Evolutionary conservation across 2,888 invertebrate species (phyloP).

Genomic region (Callyntrura sp.): DNA sequence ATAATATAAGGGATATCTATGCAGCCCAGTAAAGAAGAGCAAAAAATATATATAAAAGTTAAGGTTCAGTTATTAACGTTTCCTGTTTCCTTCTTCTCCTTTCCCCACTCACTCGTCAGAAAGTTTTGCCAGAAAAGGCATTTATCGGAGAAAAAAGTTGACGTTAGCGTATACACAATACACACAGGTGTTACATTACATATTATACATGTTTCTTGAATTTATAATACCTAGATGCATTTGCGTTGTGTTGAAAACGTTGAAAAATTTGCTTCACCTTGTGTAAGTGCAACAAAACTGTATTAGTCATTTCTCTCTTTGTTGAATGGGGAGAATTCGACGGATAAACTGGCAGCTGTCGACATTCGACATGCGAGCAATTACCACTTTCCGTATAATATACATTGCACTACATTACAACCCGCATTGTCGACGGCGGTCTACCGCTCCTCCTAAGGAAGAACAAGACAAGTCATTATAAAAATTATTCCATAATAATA

Average conservation of each 20-base stretch:
- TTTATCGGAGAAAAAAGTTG: too few relatives aligned
- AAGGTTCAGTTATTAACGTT: constrained; percentile 76
- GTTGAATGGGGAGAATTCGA: constrained; percentile 4
- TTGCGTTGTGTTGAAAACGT: background rate
- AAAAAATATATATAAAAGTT: constrained; percentile 54
- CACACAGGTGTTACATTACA: too few relatives aligned
- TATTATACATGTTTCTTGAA: too few relatives aligned
- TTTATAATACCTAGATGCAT: background rate
- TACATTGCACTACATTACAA: background rate
- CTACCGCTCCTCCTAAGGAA: background rate
- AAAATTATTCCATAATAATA: constrained; percentile 47
- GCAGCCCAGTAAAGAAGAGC: background rate
- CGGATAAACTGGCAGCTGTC: constrained; percentile 45
- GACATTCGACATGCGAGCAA: constrained; percentile 47
- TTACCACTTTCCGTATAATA: background rate
- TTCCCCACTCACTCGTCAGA: background rate
- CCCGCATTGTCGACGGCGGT: constrained; percentile 4
- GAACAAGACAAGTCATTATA: constrained; percentile 22
- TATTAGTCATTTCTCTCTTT: constrained; percentile 31
- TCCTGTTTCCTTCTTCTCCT: constrained; percentile 73
- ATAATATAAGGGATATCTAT: too few relatives aligned
- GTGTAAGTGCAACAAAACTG: constrained; percentile 38
- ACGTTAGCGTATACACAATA: too few relatives aligned
- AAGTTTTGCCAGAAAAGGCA: too few relatives aligned
- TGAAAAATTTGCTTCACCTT: too few relatives aligned